Evolutionary conservation across 2,888 invertebrate genomes (phyloP).

Genomic region (Lasioglossum zephyrum): DNA sequence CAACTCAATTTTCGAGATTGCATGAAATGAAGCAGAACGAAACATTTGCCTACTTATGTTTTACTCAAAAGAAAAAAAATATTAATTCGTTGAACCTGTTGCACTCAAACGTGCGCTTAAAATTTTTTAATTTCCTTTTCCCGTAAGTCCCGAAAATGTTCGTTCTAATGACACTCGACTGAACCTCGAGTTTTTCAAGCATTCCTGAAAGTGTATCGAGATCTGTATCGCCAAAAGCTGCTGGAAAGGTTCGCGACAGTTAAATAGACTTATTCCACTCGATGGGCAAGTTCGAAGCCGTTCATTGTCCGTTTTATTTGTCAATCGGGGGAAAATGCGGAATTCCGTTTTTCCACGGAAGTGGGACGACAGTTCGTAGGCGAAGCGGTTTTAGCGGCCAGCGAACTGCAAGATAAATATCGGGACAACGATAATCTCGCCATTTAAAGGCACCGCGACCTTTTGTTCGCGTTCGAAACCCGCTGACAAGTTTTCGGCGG

Average conservation of each 20-base stretch:
- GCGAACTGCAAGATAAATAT: constrained; percentile 77
- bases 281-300: constrained; percentile 46
- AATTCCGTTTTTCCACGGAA: background rate
- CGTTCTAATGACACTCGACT: background rate
- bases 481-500: constrained; percentile 70
- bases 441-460: background rate
- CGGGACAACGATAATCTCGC: constrained; percentile 78
- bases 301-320: constrained; percentile 73
- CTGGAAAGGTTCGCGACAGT: constrained; percentile 56
- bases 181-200: background rate
- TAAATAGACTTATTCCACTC: constrained; percentile 72
- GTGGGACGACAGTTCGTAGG: background rate
- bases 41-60: too few relatives aligned
- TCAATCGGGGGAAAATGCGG: constrained; percentile 45
- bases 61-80: too few relatives aligned
- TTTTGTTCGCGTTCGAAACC: constrained; percentile 68
- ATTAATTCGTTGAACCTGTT: too few relatives aligned
- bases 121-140: background rate
- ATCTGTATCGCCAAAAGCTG: background rate
- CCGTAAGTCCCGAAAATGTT: background rate
- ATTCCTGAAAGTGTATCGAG: background rate
- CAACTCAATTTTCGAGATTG: too few relatives aligned
- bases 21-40: too few relatives aligned
- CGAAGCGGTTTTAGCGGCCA: background rate
- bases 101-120: background rate